Conservation (phyloP, 2,113 vertebrate species). For the Grallaria varia region DNA sequence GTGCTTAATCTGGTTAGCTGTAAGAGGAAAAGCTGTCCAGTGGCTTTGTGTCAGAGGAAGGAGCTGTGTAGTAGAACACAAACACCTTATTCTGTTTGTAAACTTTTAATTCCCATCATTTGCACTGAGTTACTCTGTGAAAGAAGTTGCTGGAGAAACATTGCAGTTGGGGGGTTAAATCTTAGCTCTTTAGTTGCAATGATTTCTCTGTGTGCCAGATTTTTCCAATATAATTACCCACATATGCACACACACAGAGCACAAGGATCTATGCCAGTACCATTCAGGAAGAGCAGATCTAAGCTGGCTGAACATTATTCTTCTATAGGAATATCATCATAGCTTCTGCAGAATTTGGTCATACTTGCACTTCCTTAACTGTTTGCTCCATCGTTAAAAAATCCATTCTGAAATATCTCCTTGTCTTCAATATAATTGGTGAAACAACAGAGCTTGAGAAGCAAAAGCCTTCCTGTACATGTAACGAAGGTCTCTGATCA, state of each 20-base stretch:
- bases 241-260: neutral
- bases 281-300: neutral
- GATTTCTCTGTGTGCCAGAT: neutral
- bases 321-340: neutral
- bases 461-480: neutral
- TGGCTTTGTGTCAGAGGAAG: constrained; percentile 1
- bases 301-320: neutral
- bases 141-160: neutral
- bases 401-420: constrained; percentile 6
- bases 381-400: neutral
- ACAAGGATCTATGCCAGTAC: neutral
- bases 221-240: neutral
- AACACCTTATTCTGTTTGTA: neutral
- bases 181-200: neutral
- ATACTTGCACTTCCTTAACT: neutral
- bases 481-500: constrained; percentile 34
- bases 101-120: neutral
- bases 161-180: neutral
- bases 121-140: neutral
- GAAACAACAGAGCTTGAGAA: neutral
- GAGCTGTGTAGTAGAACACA: neutral
- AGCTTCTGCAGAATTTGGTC: neutral
- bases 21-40: constrained; percentile 20
- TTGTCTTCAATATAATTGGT: neutral
- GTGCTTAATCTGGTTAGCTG: constrained; percentile 41